Percentiles rank a stretch among this genome's conserved stretches.
These are phyloP conservation scores for Crepidodera aurea DNA, from an alignment of 2,888 invertebrate species.

Conservation along the genomic window DNA sequence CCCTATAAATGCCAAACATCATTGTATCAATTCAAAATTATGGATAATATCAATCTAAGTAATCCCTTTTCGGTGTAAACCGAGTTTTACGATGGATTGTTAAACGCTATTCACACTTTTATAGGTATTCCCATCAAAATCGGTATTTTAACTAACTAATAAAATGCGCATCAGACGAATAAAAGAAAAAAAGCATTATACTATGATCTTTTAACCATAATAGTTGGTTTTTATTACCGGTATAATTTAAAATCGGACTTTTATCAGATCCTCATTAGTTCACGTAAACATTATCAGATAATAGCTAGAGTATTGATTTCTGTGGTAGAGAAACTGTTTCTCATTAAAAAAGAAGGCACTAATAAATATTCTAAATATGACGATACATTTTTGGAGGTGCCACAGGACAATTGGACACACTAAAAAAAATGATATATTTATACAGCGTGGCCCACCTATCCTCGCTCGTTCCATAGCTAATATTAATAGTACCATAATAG, in stretches of 20 bases:
- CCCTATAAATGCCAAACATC: too few species aligned
- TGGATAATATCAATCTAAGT: neutral
- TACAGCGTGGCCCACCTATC: too few species aligned
- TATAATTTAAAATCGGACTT: slow-evolving; percentile 15
- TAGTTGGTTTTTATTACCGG: slow-evolving; percentile 13
- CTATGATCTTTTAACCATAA: slow-evolving; percentile 6
- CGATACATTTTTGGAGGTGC: too few species aligned
- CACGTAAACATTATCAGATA: slow-evolving; percentile 8
- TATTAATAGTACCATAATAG: too few species aligned
- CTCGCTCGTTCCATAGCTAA: too few species aligned
- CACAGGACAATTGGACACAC: too few species aligned
- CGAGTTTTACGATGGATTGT: slow-evolving; percentile 18
- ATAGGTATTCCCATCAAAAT: slow-evolving; percentile 12
- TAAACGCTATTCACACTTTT: slow-evolving; percentile 19
- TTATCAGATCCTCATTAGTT: slow-evolving; percentile 22
- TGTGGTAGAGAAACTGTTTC: neutral
- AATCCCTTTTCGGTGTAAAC: slow-evolving; percentile 11
- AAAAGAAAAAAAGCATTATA: neutral
- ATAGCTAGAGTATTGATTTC: slow-evolving; percentile 4
- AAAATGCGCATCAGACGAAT: slow-evolving; percentile 5
- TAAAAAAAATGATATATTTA: too few species aligned
- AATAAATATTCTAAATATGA: too few species aligned
- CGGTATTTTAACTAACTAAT: slow-evolving; percentile 12
- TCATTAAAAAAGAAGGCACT: neutral
- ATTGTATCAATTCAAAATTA: too few species aligned